Conservation (phyloP, 1,140 invertebrate species). For the Cyclina sinensis region DNA sequence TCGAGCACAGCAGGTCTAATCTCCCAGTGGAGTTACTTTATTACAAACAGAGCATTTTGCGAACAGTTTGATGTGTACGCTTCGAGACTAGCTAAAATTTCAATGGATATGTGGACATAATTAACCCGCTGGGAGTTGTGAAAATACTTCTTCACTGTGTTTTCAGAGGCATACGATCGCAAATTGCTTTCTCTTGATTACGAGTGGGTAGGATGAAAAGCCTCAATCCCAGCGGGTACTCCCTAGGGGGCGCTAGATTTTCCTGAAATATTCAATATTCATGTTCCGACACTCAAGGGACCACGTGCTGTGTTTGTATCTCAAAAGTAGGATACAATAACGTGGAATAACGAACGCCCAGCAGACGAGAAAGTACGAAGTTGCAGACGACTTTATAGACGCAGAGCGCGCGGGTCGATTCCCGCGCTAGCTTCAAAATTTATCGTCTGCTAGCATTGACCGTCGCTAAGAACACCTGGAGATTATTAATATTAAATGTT, state of each 20-base stretch:
- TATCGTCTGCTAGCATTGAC: conserved; percentile 36
- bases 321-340: conserved; percentile 61
- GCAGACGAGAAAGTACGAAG: conserved; percentile 21
- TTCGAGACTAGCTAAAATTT: conserved; percentile 51
- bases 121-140: conserved; percentile 62
- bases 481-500: neutral
- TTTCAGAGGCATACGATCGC: conserved; percentile 59
- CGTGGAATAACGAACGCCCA: conserved; percentile 60
- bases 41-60: conserved; percentile 53
- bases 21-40: conserved; percentile 46
- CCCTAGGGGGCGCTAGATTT: conserved; percentile 48
- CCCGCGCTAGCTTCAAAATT: conserved; percentile 30
- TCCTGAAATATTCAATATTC: conserved; percentile 66
- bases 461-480: conserved; percentile 23
- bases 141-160: conserved; percentile 67
- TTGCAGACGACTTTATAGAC: conserved; percentile 63
- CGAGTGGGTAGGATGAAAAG: conserved; percentile 56
- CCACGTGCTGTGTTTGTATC: conserved; percentile 61
- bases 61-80: conserved; percentile 53
- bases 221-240: conserved; percentile 42
- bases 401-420: conserved; percentile 50
- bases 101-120: conserved; percentile 63
- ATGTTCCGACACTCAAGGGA: conserved; percentile 51
- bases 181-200: conserved; percentile 66
- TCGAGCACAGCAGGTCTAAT: conserved; percentile 56